These are phyloP conservation scores for Paratrypauchen microcephalus DNA, from an alignment of 2,797 vertebrate genomes.

Conservation along the genomic window DNA sequence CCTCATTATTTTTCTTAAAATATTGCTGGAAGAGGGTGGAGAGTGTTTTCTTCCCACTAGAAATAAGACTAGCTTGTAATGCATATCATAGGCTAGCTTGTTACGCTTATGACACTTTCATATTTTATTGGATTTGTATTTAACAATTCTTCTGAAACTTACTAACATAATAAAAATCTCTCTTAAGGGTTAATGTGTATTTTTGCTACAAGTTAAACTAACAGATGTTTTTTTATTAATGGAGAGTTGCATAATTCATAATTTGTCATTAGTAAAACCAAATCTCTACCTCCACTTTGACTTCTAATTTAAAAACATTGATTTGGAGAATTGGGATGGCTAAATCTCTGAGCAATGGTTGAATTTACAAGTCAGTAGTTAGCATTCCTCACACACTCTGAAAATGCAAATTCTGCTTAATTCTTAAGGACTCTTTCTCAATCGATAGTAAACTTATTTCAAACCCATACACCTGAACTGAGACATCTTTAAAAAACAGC, in stretches of 20 bases:
- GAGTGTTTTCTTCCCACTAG: neutral
- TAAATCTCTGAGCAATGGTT: neutral
- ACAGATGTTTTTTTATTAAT: neutral
- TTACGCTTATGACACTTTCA: neutral
- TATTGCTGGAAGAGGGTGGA: neutral
- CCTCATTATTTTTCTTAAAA: neutral
- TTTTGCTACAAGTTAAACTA: too few relatives aligned
- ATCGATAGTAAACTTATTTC: slow-evolving; percentile 4
- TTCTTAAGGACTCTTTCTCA: slow-evolving; percentile 15
- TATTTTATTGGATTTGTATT: neutral
- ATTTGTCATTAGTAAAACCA: neutral
- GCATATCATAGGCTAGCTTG: neutral
- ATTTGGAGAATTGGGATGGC: neutral
- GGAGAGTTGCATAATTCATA: slow-evolving; percentile 18
- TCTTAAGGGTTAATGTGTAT: too few relatives aligned
- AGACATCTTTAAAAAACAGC: neutral
- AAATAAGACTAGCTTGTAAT: neutral
- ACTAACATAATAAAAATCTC: neutral
- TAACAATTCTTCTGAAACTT: neutral
- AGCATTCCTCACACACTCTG: neutral
- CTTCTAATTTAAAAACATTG: slow-evolving; percentile 3
- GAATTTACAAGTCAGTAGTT: neutral
- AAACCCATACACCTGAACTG: slow-evolving; percentile 12
- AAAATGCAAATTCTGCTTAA: slow-evolving; percentile 22
- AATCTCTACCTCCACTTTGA: slow-evolving; percentile 18